Conservation (phyloP, 2,888 invertebrate species). For the Scrobipalpa costella region DNA sequence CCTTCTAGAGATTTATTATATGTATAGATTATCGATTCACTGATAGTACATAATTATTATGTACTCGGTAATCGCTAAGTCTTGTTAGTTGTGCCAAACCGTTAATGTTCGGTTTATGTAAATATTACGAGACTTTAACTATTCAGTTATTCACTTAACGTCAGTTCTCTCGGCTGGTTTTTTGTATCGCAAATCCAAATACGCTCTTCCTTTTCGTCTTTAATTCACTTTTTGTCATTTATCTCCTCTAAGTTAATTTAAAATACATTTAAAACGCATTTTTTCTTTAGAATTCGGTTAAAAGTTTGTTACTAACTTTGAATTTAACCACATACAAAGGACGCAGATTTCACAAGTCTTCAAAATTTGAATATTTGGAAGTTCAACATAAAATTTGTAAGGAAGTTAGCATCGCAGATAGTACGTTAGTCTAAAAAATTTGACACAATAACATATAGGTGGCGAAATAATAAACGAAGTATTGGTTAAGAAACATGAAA, state of each 20-base stretch:
- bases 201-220: conserved; percentile 49
- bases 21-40: too few relatives aligned
- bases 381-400: background rate
- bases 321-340: conserved; percentile 43
- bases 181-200: conserved; percentile 65
- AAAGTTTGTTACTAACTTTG: conserved; percentile 48
- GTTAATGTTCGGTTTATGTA: conserved; percentile 77
- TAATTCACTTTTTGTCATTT: conserved; percentile 42
- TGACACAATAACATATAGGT: background rate
- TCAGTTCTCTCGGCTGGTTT: conserved; percentile 68
- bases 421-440: too few relatives aligned
- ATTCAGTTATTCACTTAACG: conserved; percentile 79
- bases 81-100: conserved; percentile 50
- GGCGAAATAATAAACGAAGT: too few relatives aligned
- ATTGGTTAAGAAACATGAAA: background rate
- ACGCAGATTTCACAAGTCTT: conserved; percentile 6
- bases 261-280: conserved; percentile 60
- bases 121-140: conserved; percentile 79
- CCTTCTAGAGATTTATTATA: too few relatives aligned
- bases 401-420: background rate
- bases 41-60: too few relatives aligned
- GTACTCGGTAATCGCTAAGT: conserved; percentile 43
- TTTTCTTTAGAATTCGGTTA: conserved; percentile 57
- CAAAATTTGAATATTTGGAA: conserved; percentile 20
- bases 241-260: conserved; percentile 60